Evolutionary conservation across 2,888 invertebrate species (phyloP), one percentile per base, ranked within the genome.

Genomic region (Oscheius onirici): DNA sequence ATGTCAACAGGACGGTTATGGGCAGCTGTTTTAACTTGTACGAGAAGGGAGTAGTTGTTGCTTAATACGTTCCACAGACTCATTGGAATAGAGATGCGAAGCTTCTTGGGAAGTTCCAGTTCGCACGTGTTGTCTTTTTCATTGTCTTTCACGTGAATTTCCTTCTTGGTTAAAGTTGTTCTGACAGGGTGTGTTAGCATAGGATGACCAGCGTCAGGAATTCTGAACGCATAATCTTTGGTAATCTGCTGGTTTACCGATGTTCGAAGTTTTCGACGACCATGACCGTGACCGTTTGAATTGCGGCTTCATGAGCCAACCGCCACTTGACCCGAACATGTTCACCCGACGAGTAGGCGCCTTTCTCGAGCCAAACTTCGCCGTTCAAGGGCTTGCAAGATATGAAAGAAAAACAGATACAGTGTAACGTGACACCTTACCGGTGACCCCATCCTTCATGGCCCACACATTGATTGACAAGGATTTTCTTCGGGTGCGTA

Each of bases 361-460:
- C 69, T 52, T 81, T 83, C 8, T 83, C 79, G n/a, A 77, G 60
- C 67, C 52, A 73, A 22, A 83, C 71, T 52, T 75, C 69, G 1
- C 82, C 82, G 55, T 81, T 81, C 11, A 83, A 68, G 5, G 82
- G 79, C 49, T 77, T 74, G 69, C 83, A 82, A 69, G 77, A 75
- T 69, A 78, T 78, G 52, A 66, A 49, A 69, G 49, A 41, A 41
- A 61, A 43, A 66, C 17, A 8, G 43, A 44, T 43, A 41, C 28
- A 51, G 10, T 15, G 20, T 43, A 13, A 44, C 24, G 43, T 41
- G 8, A 40, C 41, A 54, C 43, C 70, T 73, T 46, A 77, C 79
- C 74, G 71, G 65, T 79, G 77, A 24, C 71, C 57, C 40, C 76
- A 69, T 55, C 63, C 71, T 41, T 73, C 73, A 63, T 79, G 78